Conservation (phyloP, 53 echinoderm and acorn worm species). For the Actinopyga echinites region DNA sequence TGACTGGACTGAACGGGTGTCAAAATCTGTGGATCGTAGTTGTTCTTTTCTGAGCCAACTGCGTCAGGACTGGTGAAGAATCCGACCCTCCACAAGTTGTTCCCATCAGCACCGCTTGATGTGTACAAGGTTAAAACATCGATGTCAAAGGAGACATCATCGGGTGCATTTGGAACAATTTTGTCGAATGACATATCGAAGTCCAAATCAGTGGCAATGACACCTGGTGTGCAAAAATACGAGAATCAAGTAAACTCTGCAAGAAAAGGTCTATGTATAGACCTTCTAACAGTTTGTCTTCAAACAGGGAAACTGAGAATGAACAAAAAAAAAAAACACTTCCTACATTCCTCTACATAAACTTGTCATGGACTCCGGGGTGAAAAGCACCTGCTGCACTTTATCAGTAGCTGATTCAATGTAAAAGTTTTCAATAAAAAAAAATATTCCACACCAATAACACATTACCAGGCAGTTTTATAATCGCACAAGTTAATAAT, state of each 20-base stretch:
- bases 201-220: slow-evolving; percentile 69
- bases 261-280: too few relatives aligned
- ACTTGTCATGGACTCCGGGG: too few relatives aligned
- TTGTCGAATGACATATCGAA: slow-evolving; percentile 63
- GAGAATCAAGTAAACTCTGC: not conserved
- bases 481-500: too few relatives aligned
- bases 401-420: too few relatives aligned
- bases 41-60: slow-evolving; percentile 59
- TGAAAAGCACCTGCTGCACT: too few relatives aligned
- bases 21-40: slow-evolving; percentile 71
- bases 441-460: too few relatives aligned
- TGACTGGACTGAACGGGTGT: slow-evolving; percentile 62
- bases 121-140: slow-evolving; percentile 53
- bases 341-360: too few relatives aligned
- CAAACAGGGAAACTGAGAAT: too few relatives aligned
- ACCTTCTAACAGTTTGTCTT: too few relatives aligned
- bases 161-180: slow-evolving; percentile 42
- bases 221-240: slow-evolving; percentile 44
- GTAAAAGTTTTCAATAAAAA: too few relatives aligned
- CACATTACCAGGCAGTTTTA: too few relatives aligned
- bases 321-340: too few relatives aligned
- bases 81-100: slow-evolving; percentile 83
- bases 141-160: slow-evolving; percentile 45
- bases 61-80: slow-evolving; percentile 76
- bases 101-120: slow-evolving; percentile 62